A percentile compares a stretch with the other conserved stretches of the same genome.
These are phyloP conservation scores for Novumbra hubbsi DNA, from an alignment of 2,797 vertebrate species.

Conservation along the genomic window DNA sequence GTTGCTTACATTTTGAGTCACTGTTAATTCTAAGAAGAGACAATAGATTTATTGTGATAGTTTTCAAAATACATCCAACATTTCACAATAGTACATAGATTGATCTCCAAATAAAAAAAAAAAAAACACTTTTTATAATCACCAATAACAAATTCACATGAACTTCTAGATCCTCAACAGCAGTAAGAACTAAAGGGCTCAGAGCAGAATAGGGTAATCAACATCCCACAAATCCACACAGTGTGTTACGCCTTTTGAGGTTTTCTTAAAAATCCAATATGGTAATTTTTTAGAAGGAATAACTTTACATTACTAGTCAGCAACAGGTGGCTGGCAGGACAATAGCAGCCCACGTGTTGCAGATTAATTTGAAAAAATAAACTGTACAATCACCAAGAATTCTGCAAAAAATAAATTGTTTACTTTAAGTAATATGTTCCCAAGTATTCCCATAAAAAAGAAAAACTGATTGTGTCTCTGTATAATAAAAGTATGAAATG, in stretches of 20 bases:
- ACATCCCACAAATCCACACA: slow-evolving; percentile 20
- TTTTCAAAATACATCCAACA: neutral
- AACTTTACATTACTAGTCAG: neutral
- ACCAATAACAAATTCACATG: slow-evolving; percentile 18
- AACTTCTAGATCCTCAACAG: slow-evolving; percentile 22
- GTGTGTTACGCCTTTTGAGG: slow-evolving; percentile 9
- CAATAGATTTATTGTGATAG: neutral
- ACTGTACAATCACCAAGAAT: too few species aligned
- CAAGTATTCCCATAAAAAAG: too few species aligned
- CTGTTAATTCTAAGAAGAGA: slow-evolving; percentile 15
- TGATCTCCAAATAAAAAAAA: slow-evolving; percentile 7
- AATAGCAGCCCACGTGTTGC: too few species aligned
- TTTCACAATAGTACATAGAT: neutral
- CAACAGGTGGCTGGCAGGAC: too few species aligned
- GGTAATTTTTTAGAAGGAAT: slow-evolving; percentile 4
- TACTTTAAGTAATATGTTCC: too few species aligned
- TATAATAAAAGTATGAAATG: too few species aligned
- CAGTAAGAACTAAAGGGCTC: slow-evolving; percentile 25
- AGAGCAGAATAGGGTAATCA: slow-evolving; percentile 16
- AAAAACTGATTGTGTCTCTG: too few species aligned
- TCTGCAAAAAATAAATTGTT: too few species aligned
- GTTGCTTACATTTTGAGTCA: slow-evolving; percentile 16
- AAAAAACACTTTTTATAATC: neutral
- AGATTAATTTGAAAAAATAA: too few species aligned
- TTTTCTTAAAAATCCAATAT: too few species aligned